Percentiles rank a stretch among this genome's conserved stretches.
Evolutionary conservation across 2,888 invertebrate species (phyloP).

Genomic region (Papilio demoleus): DNA sequence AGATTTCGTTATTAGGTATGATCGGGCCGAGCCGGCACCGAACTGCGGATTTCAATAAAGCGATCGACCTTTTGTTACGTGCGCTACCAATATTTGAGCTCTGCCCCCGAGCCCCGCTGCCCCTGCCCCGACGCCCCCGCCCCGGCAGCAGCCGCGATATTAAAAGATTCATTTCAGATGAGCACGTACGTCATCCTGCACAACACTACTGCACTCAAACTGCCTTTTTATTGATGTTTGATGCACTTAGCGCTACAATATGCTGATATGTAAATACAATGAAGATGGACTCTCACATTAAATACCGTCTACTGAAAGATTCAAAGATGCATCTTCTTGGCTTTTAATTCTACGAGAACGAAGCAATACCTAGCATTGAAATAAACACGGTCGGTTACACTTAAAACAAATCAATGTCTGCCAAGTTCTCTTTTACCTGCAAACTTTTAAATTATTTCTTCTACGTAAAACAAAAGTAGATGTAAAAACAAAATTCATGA

Average conservation of each 20-base stretch:
- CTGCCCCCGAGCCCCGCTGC: conserved; percentile 42
- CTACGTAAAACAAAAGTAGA: neutral
- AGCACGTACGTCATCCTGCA: conserved; percentile 43
- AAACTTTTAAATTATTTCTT: neutral
- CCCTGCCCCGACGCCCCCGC: neutral
- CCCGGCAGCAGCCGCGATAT: conserved; percentile 61
- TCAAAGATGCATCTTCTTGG: too few relatives aligned
- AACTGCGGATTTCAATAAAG: conserved; percentile 77
- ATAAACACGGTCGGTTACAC: neutral
- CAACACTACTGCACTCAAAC: conserved; percentile 3
- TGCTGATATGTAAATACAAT: neutral
- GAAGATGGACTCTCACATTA: neutral
- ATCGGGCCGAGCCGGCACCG: conserved; percentile 56
- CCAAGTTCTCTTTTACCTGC: neutral
- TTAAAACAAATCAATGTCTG: neutral
- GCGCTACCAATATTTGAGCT: conserved; percentile 78
- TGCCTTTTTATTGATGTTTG: conserved; percentile 14
- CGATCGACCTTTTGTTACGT: conserved; percentile 74
- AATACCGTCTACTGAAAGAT: neutral
- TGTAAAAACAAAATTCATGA: conserved; percentile 21
- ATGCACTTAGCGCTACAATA: neutral
- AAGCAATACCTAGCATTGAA: too few relatives aligned
- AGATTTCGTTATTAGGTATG: conserved; percentile 75
- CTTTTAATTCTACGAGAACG: too few relatives aligned
- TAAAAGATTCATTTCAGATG: conserved; percentile 77